Conservation (phyloP, 2,113 vertebrate species). For the Prionailurus bengalensis region DNA sequence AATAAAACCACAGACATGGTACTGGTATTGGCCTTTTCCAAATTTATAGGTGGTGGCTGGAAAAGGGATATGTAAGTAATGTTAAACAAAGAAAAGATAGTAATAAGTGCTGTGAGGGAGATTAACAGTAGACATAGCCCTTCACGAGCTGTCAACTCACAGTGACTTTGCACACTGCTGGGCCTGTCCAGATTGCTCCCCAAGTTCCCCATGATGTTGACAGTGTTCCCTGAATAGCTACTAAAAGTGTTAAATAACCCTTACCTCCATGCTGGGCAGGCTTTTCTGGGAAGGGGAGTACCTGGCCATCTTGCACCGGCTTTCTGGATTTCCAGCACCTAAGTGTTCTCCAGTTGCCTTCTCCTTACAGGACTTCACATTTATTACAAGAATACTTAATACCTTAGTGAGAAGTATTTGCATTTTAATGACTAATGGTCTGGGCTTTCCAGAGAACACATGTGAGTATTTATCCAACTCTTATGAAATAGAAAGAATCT, state of each 20-base stretch:
- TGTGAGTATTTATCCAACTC: neutral
- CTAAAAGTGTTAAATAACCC: neutral
- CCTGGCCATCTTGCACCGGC: neutral
- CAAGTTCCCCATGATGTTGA: neutral
- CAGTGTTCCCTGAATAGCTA: accelerated
- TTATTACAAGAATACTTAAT: neutral
- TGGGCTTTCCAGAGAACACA: neutral
- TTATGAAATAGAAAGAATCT: neutral
- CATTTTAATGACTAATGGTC: neutral
- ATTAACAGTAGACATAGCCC: neutral
- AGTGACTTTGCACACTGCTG: neutral
- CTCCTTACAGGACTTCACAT: neutral
- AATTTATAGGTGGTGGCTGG: neutral
- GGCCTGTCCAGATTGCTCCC: neutral
- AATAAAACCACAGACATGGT: neutral
- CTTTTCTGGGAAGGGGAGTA: neutral
- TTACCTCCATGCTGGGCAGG: neutral
- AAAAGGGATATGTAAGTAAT: neutral
- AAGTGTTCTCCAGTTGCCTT: neutral
- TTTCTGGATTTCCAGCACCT: neutral
- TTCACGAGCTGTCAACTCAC: neutral
- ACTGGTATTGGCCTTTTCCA: neutral
- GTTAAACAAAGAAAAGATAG: neutral
- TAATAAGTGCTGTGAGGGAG: neutral
- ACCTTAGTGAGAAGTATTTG: neutral